Conservation (phyloP, 2,888 invertebrate genomes). For the Chrysolina haemoptera region DNA sequence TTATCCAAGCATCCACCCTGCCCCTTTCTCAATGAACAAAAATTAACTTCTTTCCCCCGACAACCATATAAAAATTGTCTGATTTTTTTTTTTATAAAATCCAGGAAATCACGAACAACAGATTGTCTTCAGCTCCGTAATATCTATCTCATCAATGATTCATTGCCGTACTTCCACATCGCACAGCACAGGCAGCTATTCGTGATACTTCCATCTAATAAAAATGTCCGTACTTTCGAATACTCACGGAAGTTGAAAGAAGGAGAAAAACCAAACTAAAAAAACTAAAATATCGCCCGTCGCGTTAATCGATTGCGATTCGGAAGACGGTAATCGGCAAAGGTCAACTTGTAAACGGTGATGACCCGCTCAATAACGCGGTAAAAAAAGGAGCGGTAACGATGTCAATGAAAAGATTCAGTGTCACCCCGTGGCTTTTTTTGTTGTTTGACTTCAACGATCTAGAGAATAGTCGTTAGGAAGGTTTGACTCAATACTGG, state of each 20-base stretch:
- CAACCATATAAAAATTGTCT: neutral
- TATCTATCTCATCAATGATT: conserved; percentile 15
- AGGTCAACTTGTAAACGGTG: conserved; percentile 38
- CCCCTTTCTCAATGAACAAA: too few relatives aligned
- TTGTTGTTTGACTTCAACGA: neutral
- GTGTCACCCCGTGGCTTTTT: conserved; percentile 23
- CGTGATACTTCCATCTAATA: conserved; percentile 12
- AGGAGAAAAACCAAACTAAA: neutral
- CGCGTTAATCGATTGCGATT: conserved; percentile 21
- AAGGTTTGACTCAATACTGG: neutral
- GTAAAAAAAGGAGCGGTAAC: conserved; percentile 28
- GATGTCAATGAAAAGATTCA: conserved; percentile 30
- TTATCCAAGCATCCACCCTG: too few relatives aligned
- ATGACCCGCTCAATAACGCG: conserved; percentile 39
- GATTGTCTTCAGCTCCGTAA: conserved; percentile 7
- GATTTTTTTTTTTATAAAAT: neutral
- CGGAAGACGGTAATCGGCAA: conserved; percentile 30
- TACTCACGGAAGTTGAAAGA: conserved; percentile 15
- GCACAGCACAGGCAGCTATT: conserved; percentile 8
- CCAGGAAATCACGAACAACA: conserved; percentile 13
- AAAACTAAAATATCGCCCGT: conserved; percentile 14
- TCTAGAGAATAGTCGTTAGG: neutral
- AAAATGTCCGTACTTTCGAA: conserved; percentile 1
- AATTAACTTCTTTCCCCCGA: neutral
- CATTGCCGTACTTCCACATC: conserved; percentile 11